phyloP scores from a whole-genome alignment of 2,113 vertebrate species.

The Petrocephalus zakoni region DNA sequence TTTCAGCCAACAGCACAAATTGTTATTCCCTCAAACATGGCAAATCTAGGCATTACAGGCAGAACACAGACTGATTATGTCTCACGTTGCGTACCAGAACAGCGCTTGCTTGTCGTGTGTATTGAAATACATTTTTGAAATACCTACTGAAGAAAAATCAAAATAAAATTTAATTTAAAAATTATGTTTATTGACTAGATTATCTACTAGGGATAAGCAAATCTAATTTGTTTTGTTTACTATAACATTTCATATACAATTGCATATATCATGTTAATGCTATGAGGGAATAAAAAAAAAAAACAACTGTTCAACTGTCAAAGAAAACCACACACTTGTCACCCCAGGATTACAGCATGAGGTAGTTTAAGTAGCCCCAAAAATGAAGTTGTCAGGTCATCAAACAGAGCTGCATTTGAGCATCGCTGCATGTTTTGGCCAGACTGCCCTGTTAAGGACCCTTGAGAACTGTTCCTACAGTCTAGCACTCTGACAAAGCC shows the following conservation, averaged over 20 bases:
- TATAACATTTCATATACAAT: neutral
- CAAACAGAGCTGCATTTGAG: neutral
- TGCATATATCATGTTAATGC: too few species aligned
- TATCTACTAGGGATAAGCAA: neutral
- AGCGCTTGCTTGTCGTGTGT: neutral
- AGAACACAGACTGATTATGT: neutral
- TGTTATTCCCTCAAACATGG: conserved; percentile 4
- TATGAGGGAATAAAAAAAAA: too few species aligned
- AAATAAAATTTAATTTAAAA: neutral
- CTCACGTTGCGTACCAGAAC: neutral
- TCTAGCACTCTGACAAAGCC: neutral
- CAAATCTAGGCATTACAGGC: neutral
- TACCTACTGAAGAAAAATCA: neutral
- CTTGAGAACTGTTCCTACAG: neutral
- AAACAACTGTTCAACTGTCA: neutral
- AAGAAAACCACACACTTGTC: neutral
- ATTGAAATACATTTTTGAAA: neutral
- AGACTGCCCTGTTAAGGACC: conserved; percentile 19
- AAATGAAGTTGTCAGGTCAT: neutral
- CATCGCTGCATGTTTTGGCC: neutral
- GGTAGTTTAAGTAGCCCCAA: neutral
- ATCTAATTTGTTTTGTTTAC: neutral
- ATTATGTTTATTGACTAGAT: neutral
- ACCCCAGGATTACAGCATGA: neutral
- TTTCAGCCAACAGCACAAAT: neutral